Evolutionary conservation across 2,888 invertebrate species (phyloP).

Genomic region (Diarsia rubi): DNA sequence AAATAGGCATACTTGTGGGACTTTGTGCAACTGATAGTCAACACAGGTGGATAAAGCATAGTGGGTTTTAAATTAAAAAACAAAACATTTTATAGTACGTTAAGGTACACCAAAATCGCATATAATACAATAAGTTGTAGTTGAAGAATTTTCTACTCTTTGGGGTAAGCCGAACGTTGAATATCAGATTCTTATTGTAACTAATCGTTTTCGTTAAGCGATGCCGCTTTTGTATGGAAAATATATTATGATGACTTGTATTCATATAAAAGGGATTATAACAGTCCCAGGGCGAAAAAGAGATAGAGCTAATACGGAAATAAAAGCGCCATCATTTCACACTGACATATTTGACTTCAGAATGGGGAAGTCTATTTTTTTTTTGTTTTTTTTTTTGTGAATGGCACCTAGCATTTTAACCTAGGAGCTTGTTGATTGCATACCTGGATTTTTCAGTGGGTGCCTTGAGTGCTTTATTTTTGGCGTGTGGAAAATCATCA

Average conservation of each 20-base stretch:
- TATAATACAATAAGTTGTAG: neutral
- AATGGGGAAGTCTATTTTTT: too few species aligned
- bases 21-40: neutral
- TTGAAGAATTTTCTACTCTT: neutral
- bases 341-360: neutral
- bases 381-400: too few species aligned
- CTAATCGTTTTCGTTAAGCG: too few species aligned
- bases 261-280: neutral
- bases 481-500: too few species aligned
- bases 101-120: neutral
- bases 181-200: neutral
- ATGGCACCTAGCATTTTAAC: too few species aligned
- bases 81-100: neutral
- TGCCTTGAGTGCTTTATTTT: too few species aligned
- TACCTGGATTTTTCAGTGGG: too few species aligned
- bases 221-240: too few species aligned
- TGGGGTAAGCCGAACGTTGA: neutral
- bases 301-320: neutral
- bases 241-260: neutral
- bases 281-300: neutral
- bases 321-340: neutral
- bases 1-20: neutral
- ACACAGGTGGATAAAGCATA: conserved; percentile 1
- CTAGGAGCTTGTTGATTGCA: too few species aligned
- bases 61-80: neutral